A percentile compares a stretch with the other conserved stretches of the same genome.
phyloP scores from a whole-genome alignment of 2,888 invertebrate species.

The Coleophora deauratella region DNA sequence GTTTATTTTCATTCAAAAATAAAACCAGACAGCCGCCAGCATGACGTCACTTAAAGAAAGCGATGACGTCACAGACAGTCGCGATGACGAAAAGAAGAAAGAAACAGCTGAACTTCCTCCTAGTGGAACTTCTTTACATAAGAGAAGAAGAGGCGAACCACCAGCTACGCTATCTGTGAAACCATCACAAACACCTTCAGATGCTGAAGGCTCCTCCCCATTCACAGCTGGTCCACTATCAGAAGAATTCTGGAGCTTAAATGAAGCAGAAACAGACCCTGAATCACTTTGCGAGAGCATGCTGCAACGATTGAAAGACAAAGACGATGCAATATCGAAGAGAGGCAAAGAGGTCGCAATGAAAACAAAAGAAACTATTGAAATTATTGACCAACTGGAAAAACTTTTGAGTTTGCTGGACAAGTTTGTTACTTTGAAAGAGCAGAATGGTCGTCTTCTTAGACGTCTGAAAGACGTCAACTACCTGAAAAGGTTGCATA shows the following conservation, averaged over 20 bases:
- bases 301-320: constrained; percentile 52
- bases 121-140: constrained; percentile 57
- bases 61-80: constrained; percentile 40
- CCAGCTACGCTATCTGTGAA: constrained; percentile 56
- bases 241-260: constrained; percentile 43
- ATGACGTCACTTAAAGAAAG: constrained; percentile 58
- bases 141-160: constrained; percentile 57
- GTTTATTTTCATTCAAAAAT: constrained; percentile 66
- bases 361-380: constrained; percentile 74
- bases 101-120: constrained; percentile 52
- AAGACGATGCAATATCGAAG: constrained; percentile 59
- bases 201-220: constrained; percentile 59
- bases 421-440: constrained; percentile 80
- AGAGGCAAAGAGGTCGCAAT: constrained; percentile 72
- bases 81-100: constrained; percentile 24
- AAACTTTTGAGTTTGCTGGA: constrained; percentile 85
- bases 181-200: constrained; percentile 51
- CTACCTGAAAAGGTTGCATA: constrained; percentile 78
- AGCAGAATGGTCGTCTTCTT: constrained; percentile 81
- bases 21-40: constrained; percentile 29
- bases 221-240: constrained; percentile 53
- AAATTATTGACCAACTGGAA: constrained; percentile 85
- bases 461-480: constrained; percentile 82
- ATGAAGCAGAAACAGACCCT: constrained; percentile 43
- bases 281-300: constrained; percentile 54